A percentile compares a stretch with the other conserved stretches of the same genome.
These are phyloP conservation scores for Condylostylus longicornis DNA, from an alignment of 1,140 invertebrate species.

Conservation along the genomic window DNA sequence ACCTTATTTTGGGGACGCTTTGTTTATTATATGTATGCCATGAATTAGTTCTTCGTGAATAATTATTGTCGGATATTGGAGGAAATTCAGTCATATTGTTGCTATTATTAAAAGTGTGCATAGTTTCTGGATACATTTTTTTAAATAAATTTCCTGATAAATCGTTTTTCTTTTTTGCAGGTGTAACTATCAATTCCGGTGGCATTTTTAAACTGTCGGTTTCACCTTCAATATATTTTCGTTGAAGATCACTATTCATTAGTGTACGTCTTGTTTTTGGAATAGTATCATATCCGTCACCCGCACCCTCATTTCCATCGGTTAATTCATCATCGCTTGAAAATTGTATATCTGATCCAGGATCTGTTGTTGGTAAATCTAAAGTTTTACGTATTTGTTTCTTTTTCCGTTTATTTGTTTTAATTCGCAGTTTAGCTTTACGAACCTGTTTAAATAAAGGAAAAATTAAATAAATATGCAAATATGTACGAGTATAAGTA, in stretches of 20 bases:
- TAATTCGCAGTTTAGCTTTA: conserved; percentile 10
- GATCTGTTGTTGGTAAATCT: conserved; percentile 38
- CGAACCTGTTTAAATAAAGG: neutral
- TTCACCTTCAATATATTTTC: conserved; percentile 25
- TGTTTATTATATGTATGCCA: conserved; percentile 31
- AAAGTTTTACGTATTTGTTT: conserved; percentile 30
- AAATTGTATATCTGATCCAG: conserved; percentile 37
- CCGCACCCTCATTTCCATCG: conserved; percentile 4
- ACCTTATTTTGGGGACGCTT: conserved; percentile 4
- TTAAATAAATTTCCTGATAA: conserved; percentile 16
- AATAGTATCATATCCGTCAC: conserved; percentile 16
- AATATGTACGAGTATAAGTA: too few relatives aligned
- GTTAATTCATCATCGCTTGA: conserved; percentile 35
- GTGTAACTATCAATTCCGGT: conserved; percentile 28
- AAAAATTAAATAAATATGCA: too few relatives aligned
- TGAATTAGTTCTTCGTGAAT: conserved; percentile 22
- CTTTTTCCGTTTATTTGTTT: conserved; percentile 12
- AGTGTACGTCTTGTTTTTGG: conserved; percentile 16
- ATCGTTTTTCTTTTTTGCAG: conserved; percentile 4
- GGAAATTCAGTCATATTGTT: conserved; percentile 8
- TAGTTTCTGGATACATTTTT: conserved; percentile 15
- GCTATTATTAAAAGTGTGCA: conserved; percentile 14
- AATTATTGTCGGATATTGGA: neutral
- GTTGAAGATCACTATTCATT: conserved; percentile 24
- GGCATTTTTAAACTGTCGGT: conserved; percentile 22